phyloP scores from a whole-genome alignment of 2,113 vertebrate genomes.

The Lucifuga dentata region DNA sequence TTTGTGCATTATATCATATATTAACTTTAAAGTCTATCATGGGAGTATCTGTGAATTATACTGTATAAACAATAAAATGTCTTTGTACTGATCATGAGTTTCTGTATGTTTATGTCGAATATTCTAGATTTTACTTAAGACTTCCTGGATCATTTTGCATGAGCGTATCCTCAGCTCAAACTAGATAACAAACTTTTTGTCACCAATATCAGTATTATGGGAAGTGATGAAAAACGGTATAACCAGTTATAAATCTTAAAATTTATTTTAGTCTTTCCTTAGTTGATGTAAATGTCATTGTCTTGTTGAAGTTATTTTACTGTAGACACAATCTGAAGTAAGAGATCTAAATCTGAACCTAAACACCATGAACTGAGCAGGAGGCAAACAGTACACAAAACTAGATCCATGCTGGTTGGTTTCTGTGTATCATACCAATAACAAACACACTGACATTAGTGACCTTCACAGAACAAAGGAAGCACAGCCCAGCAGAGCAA shows the following conservation, averaged over 20 bases:
- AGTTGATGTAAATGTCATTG: background rate
- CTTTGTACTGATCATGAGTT: background rate
- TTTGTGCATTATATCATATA: background rate
- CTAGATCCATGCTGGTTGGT: constrained; percentile 22
- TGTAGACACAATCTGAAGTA: background rate
- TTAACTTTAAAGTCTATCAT: background rate
- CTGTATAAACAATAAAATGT: background rate
- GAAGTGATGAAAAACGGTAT: too few relatives aligned
- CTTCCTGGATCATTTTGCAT: background rate
- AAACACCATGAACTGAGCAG: background rate
- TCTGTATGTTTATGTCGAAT: too few relatives aligned
- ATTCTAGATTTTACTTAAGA: too few relatives aligned
- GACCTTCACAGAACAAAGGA: constrained; percentile 50
- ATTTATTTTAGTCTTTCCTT: too few relatives aligned
- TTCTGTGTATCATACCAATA: constrained; percentile 35
- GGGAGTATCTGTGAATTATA: background rate
- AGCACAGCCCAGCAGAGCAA: constrained; percentile 42
- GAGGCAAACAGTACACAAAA: background rate
- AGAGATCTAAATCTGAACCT: background rate
- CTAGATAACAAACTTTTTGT: background rate
- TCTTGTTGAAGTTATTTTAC: background rate
- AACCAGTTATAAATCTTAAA: too few relatives aligned
- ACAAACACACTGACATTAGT: constrained; percentile 53
- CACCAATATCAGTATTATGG: background rate
- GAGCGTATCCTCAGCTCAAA: background rate